Evolutionary conservation across 2,113 vertebrate species (phyloP), one percentile per base, ranked within the genome.

Genomic region (Ceyx cyanopectus): DNA sequence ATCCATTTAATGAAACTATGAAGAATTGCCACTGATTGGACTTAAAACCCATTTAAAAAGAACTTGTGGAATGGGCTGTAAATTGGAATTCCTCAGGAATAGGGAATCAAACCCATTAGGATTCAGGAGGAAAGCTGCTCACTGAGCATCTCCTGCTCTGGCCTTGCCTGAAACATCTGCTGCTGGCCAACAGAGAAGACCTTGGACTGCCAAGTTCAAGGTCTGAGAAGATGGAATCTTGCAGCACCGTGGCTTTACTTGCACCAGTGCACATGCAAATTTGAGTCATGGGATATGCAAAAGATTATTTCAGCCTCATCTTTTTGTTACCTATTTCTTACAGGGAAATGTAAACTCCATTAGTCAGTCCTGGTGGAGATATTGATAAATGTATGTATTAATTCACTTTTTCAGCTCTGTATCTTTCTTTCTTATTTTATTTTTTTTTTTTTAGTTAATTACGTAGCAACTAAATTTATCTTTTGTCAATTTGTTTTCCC

Each of bases 401-500:
- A 81, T 95, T 96, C 90, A 85, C 65, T 68, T 81, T 78, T 93
- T 94, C 85, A 92, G 88, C 69, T 37, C 34, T 75, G 87, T 29
- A 18, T 63, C 84, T 87, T 62, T 45, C 37, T 37, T 37, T 10
- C 37, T 63, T 51, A 34, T 34, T 34, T 34, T 34, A 34, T 53
- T 72, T 62, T 66, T 34, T 66, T 85, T 84, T 79, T 73, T 27
- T 7, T 69, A 70, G 82, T 74, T 96, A 96, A 94, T 96, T 95
- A 89, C 1, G 1, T 67, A 82, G 85, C 69, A 75, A 94, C 90
- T 90, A 95, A 88, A 96, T 96, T 96, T 96, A 95, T 96, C 94
- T 93, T 90, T 81, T 94, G 93, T 93, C 94, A 90, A 92, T 96
- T 96, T 94, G 92, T 94, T 95, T 95, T 92, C 41, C 50, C 88